A percentile compares a stretch with the other conserved stretches of the same genome.
These are phyloP conservation scores for Drosophila vallismaia DNA, from an alignment of 2,888 invertebrate species.

Conservation along the genomic window DNA sequence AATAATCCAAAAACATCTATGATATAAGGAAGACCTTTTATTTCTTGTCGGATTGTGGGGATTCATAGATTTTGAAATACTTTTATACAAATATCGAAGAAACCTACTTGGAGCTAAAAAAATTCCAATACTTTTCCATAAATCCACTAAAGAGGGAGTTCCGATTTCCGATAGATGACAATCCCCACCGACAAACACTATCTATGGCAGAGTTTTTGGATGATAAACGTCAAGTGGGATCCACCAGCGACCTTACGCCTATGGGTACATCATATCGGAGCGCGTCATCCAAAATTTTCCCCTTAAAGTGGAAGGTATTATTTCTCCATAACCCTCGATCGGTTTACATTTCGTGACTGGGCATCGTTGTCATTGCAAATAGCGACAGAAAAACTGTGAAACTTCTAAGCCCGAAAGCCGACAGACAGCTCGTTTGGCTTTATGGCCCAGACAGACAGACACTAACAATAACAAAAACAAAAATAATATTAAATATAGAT, in stretches of 20 bases:
- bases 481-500: not conserved
- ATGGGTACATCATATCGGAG: too few species aligned
- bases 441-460: slow-evolving; percentile 31
- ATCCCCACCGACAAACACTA: slow-evolving; percentile 12
- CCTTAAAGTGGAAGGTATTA: slow-evolving; percentile 6
- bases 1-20: too few species aligned
- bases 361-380: slow-evolving; percentile 43
- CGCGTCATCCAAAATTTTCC: slow-evolving; percentile 40
- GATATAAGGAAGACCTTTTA: too few species aligned
- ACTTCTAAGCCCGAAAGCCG: slow-evolving; percentile 47
- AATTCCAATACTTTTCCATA: too few species aligned
- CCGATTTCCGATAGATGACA: slow-evolving; percentile 9
- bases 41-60: too few species aligned
- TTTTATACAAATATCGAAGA: too few species aligned
- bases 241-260: slow-evolving; percentile 23
- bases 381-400: slow-evolving; percentile 26
- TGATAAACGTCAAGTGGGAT: slow-evolving; percentile 15
- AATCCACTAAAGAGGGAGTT: slow-evolving; percentile 17
- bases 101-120: too few species aligned
- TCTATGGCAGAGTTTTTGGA: slow-evolving; percentile 1
- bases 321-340: slow-evolving; percentile 33
- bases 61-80: too few species aligned
- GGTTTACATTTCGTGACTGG: slow-evolving; percentile 43
- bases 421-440: slow-evolving; percentile 37
- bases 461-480: not conserved